Base-by-base conservation (phyloP, 2,797 vertebrate species). In the Heterohyrax brucei region DNA sequence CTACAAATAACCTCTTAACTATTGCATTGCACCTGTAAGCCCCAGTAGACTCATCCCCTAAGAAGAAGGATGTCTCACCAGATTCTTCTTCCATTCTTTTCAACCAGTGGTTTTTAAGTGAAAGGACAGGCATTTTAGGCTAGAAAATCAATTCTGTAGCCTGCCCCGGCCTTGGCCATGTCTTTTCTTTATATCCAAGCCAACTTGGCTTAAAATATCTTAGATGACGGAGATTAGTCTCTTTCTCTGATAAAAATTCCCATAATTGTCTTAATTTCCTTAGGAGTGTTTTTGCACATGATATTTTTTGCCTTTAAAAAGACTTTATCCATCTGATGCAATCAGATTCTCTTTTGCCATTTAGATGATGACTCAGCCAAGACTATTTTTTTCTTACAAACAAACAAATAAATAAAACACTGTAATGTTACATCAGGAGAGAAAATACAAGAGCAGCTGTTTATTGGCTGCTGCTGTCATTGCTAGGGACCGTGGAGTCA, bases 331-430 rank as follows among this genome's bases (percentile, higher is more conserved):
- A 26, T 96, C 79, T 90, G 64, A 89, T 89, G 85, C 22, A 62
- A 30, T 86, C 88, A 83, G 24, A 44, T 89, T 93, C 14, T 75
- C 48, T 95, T 94, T 88, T 68, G 13, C 56, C 39, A 81, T 33
- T 89, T 70, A 89, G 64, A 56, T 62, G 87, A 93, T 83, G 86
- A 53, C 50, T 93, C 61, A 89, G 64, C 56, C 21, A 21, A 85
- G 78, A 86, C 30, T 56, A 56, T 77, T 80, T 78, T 78, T 70
- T 89, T 95, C 78, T 85, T 89, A 90, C 81, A 96, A 95, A 94
- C 84, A 62, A 46, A 83, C 62, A 76, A 91, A 77, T 80, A 95
- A 82, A 68, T 84, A 78, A 88, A 93, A 72, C 50, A 5, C 33
- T 76, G 48, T 46, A 48, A 68, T 80, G 33, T 85, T 50, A 1